Conservation (phyloP, 2,113 vertebrate genomes). For the Caracal caracal region DNA sequence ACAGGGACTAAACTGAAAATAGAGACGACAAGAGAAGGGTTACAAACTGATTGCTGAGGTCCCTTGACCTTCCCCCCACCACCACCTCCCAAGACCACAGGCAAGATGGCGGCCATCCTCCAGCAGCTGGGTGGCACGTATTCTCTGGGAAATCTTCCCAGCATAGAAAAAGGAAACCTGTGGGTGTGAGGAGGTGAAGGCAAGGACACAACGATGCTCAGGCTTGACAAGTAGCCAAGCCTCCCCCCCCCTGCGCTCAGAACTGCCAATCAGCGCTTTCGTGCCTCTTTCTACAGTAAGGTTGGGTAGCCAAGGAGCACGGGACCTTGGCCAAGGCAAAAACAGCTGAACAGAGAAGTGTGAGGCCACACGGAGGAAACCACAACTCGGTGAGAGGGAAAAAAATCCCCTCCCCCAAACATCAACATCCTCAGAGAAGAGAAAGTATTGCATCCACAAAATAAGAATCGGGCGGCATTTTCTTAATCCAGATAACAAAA, state of each 20-base stretch:
- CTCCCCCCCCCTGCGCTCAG: neutral
- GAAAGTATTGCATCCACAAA: neutral
- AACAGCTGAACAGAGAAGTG: neutral
- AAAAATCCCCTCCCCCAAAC: too few species aligned
- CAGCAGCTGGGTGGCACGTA: neutral
- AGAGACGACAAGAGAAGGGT: neutral
- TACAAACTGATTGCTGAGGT: neutral
- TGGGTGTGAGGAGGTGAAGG: neutral
- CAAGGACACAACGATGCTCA: too few species aligned
- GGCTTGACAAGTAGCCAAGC: neutral
- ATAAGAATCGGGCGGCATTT: neutral
- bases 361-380: neutral
- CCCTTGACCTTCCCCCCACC: neutral
- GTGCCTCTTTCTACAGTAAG: neutral
- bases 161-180: neutral
- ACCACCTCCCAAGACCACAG: neutral
- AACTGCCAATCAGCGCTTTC: neutral
- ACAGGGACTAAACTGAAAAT: neutral
- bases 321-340: neutral
- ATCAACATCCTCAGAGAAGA: neutral
- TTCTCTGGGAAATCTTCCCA: neutral
- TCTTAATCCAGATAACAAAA: neutral
- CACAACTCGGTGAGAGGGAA: too few species aligned
- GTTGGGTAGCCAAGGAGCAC: neutral
- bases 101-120: neutral